Percentiles rank a stretch among this genome's conserved stretches.
These are phyloP conservation scores for Chelonoidis abingdonii DNA, from an alignment of 2,113 vertebrate genomes.

Conservation along the genomic window DNA sequence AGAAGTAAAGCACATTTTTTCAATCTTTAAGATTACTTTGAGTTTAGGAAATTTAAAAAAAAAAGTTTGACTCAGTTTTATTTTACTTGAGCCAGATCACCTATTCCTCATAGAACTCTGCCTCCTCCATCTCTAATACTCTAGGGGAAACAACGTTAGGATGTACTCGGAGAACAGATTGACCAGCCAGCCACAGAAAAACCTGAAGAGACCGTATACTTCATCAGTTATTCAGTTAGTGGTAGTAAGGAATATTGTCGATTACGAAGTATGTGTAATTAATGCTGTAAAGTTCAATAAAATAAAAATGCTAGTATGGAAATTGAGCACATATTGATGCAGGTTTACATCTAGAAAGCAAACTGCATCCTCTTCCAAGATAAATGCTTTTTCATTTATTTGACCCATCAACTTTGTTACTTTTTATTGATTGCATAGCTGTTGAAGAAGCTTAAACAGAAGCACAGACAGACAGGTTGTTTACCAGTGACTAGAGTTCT, in stretches of 20 bases:
- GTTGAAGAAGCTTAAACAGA: not conserved
- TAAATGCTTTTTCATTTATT: not conserved
- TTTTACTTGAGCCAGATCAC: not conserved
- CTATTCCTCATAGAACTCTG: not conserved
- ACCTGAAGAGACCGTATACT: not conserved
- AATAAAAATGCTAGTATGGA: not conserved
- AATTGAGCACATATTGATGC: not conserved
- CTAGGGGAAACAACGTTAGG: not conserved
- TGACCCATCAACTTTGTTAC: not conserved
- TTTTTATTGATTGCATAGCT: not conserved
- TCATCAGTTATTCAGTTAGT: not conserved
- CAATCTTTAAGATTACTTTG: not conserved
- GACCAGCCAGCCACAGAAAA: accelerated
- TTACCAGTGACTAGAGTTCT: not conserved
- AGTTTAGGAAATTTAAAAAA: not conserved
- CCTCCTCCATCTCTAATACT: not conserved
- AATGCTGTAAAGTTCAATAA: not conserved
- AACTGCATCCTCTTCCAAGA: not conserved
- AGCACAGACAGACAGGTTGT: not conserved
- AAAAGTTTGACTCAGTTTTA: too few species aligned
- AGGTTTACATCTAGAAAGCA: not conserved
- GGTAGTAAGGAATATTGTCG: not conserved
- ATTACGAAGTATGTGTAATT: not conserved
- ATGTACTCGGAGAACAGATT: not conserved
- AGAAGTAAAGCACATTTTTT: not conserved